Conservation (phyloP, 2,888 invertebrate genomes). For the Epistrophe eligans region DNA sequence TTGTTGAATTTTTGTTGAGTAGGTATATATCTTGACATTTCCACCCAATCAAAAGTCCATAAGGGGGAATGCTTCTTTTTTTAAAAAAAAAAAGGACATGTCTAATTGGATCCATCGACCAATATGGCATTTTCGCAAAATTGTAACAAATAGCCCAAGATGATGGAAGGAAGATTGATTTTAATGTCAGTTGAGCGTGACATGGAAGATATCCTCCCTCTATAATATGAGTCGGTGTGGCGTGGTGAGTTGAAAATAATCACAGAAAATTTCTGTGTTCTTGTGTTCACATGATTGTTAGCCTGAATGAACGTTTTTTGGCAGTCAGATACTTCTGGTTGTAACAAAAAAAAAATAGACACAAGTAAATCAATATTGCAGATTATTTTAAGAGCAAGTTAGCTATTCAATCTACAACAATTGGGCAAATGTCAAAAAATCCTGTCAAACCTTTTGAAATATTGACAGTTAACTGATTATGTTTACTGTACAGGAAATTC, state of each 20-base stretch:
- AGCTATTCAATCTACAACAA: not conserved
- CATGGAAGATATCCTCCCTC: slow-evolving; percentile 29
- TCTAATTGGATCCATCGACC: slow-evolving; percentile 71
- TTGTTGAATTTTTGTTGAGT: not conserved
- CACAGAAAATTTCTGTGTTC: not conserved
- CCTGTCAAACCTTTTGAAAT: not conserved
- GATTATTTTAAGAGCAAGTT: not conserved
- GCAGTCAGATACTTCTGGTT: not conserved
- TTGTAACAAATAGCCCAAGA: slow-evolving; percentile 63
- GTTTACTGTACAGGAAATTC: too few relatives aligned
- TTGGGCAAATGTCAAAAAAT: not conserved
- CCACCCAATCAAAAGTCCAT: slow-evolving; percentile 6
- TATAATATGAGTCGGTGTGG: not conserved
- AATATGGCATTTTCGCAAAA: slow-evolving; percentile 54
- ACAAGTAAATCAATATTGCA: not conserved
- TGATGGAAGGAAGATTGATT: slow-evolving; percentile 46
- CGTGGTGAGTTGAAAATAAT: slow-evolving; percentile 10
- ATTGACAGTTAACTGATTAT: too few relatives aligned
- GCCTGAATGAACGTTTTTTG: not conserved
- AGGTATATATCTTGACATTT: slow-evolving; percentile 23
- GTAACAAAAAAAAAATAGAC: not conserved
- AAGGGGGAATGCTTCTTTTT: slow-evolving; percentile 38
- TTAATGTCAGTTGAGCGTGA: slow-evolving; percentile 49
- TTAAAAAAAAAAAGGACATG: slow-evolving; percentile 52
- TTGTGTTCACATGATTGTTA: slow-evolving; percentile 18